These are phyloP conservation scores for Corythaeola cristata DNA, from an alignment of 2,113 vertebrate species.

Conservation along the genomic window DNA sequence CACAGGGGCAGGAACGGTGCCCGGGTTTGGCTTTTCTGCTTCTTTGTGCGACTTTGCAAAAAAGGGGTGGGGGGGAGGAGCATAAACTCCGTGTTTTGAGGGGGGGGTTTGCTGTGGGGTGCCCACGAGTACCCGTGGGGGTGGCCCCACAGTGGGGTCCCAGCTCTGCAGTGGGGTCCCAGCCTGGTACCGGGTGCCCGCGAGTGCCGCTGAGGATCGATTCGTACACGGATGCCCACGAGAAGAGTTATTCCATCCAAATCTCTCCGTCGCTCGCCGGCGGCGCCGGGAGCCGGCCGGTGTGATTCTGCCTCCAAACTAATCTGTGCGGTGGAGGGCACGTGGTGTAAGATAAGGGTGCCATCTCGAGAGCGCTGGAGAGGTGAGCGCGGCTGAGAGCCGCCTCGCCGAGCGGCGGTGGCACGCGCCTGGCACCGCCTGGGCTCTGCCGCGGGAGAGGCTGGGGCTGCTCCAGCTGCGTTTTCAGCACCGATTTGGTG, in stretches of 20 bases:
- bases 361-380: not conserved
- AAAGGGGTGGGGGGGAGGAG: accelerated
- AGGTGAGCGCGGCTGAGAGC: not conserved
- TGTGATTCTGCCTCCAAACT: not conserved
- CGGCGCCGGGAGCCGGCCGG: not conserved
- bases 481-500: not conserved
- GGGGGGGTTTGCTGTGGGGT: not conserved
- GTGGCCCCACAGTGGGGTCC: not conserved
- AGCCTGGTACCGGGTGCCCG: not conserved
- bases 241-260: not conserved
- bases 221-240: not conserved
- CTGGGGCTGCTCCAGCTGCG: accelerated
- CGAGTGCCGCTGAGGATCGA: accelerated
- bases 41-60: not conserved
- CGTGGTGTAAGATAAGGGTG: not conserved
- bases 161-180: accelerated
- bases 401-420: not conserved
- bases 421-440: not conserved
- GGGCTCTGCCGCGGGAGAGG: not conserved
- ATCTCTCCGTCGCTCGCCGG: not conserved
- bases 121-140: not conserved
- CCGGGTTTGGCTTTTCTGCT: not conserved
- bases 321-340: not conserved
- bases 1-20: not conserved
- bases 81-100: not conserved